Conservation (phyloP, 2,797 vertebrate genomes). For the Acrossocheilus wenchowensis region DNA sequence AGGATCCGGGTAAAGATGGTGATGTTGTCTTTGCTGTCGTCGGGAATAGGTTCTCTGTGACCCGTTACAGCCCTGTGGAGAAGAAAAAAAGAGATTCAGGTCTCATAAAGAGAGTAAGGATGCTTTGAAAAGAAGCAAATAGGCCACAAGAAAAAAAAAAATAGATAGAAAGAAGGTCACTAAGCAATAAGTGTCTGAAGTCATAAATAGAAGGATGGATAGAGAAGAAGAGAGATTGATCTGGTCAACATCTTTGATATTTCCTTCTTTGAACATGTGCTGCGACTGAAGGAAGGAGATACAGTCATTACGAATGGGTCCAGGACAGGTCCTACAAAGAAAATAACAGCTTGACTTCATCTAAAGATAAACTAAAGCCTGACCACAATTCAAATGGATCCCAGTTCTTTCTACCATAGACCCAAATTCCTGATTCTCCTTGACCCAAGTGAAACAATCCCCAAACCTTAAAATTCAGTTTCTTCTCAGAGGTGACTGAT, state of each 20-base stretch:
- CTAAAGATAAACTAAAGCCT: conserved; percentile 6
- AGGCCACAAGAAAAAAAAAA: background rate
- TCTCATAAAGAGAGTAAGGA: background rate
- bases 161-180: background rate
- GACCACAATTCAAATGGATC: background rate
- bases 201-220: conserved; percentile 35
- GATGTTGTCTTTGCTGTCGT: conserved; percentile 96
- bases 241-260: conserved; percentile 38
- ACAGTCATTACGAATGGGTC: conserved; percentile 2
- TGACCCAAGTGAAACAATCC: background rate
- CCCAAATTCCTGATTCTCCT: conserved; percentile 9
- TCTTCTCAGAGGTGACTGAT: too few relatives aligned
- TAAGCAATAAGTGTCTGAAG: conserved; percentile 9
- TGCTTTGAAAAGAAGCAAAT: conserved; percentile 16
- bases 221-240: conserved; percentile 41
- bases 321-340: background rate
- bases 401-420: background rate
- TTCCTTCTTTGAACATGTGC: conserved; percentile 40
- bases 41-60: conserved; percentile 91
- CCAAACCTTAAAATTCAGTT: background rate
- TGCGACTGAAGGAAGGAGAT: background rate
- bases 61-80: conserved; percentile 67
- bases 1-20: conserved; percentile 97
- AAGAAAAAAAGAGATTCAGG: conserved; percentile 21
- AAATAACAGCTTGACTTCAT: conserved; percentile 22